Base-by-base conservation (phyloP, 2,113 vertebrate species). In the Etheostoma cragini region DNA sequence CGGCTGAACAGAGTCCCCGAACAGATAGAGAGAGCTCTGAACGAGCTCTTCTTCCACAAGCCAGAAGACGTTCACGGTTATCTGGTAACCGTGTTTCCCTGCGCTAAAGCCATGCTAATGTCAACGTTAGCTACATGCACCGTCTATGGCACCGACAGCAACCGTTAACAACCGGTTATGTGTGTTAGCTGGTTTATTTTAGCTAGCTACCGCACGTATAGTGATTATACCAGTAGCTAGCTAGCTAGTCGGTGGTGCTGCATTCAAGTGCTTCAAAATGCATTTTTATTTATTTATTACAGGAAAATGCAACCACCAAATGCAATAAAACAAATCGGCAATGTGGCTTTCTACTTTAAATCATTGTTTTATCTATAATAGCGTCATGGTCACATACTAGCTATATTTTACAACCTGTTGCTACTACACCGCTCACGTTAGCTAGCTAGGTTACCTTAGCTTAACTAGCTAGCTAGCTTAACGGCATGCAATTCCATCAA, bases 1-100 rank as follows among this genome's bases (percentile, higher is more conserved):
- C 83, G 87, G 1, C 24, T 26, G 0, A 94, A 92, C 30, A 38
- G 78, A 14, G 87, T 97, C 30, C 92, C 93, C 0, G 82, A 92
- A 89, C 87, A 93, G n/a, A 1, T 96, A 16, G 96, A 97, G 87
- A 84, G 77, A 1, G 95, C 89, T 0, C 91, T 97, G 35, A 96
- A 95, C 76, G 17, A 88, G 42, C 89, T 96, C 64, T 96, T 96
- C 79, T 58, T 82, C 5, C 85, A 22, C 6, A 56, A 85, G 38
- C 96, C 96, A 1, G 72, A 35, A 0, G 96, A 97, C 86, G 74
- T 96, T 72, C 92, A 95, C 58, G 96, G 97, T 6, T 94, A 95
- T 78, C 87, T 97, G 96, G 97, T 97, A 38, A 38, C 8, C 38
- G 38, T 38, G 1, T 14, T 38, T 15, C 33, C 5, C 1, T 5